These are phyloP conservation scores for Sisor rabdophorus DNA, from an alignment of 2,113 vertebrate species.

Conservation along the genomic window DNA sequence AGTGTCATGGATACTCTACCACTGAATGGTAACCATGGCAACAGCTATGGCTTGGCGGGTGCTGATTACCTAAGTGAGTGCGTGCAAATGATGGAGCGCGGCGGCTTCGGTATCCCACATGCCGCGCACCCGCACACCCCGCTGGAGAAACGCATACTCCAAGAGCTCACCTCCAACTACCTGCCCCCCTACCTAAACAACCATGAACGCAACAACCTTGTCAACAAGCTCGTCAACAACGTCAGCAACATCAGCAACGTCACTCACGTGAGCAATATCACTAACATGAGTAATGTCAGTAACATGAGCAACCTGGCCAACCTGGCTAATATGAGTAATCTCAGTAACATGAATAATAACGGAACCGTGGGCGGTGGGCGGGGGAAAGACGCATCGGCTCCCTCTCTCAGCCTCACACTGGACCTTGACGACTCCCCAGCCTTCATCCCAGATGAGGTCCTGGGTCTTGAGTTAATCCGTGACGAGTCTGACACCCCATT, in stretches of 20 bases:
- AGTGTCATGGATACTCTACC: slow-evolving; percentile 99
- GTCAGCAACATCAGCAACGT: slow-evolving; percentile 88
- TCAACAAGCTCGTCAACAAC: slow-evolving; percentile 94
- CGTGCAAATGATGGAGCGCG: slow-evolving; percentile 95
- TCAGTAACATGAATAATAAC: slow-evolving; percentile 74
- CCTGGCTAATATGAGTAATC: slow-evolving; percentile 83
- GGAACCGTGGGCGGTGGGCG: slow-evolving; percentile 45
- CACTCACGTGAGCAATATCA: slow-evolving; percentile 82
- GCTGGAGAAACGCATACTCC: slow-evolving; percentile 97
- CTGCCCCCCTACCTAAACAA: slow-evolving; percentile 97
- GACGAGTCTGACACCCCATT: slow-evolving; percentile 88
- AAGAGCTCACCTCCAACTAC: slow-evolving; percentile 97
- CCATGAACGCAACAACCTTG: slow-evolving; percentile 88
- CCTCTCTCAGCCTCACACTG: slow-evolving; percentile 30
- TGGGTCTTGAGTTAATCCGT: slow-evolving; percentile 88
- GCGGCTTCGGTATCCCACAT: slow-evolving; percentile 81
- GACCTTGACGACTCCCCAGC: slow-evolving; percentile 61
- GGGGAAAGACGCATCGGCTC: slow-evolving; percentile 31
- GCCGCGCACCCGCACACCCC: slow-evolving; percentile 92
- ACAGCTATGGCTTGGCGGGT: slow-evolving; percentile 95
- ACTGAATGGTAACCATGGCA: slow-evolving; percentile 99
- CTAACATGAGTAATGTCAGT: slow-evolving; percentile 79
- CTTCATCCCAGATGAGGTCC: slow-evolving; percentile 67
- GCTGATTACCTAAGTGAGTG: slow-evolving; percentile 98
- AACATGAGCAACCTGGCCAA: slow-evolving; percentile 83